Evolutionary conservation across 2,888 invertebrate genomes (phyloP).

Genomic region (Danaus chrysippus): DNA sequence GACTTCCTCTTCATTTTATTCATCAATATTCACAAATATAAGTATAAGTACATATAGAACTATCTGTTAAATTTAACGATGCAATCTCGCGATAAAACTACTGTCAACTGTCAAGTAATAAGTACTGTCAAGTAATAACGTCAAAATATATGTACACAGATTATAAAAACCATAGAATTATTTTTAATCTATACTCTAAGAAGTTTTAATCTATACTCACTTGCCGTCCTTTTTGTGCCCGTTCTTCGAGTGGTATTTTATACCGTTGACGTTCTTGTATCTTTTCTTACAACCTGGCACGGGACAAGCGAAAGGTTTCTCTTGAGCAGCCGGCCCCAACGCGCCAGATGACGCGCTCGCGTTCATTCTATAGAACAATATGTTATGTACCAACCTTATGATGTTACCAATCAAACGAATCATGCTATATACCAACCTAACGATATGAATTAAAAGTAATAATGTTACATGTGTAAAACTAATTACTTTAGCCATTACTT

Average conservation of each 20-base stretch:
- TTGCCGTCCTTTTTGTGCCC: constrained; percentile 91
- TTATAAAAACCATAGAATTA: background rate
- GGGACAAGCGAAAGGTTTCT: constrained; percentile 91
- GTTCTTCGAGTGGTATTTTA: constrained; percentile 93
- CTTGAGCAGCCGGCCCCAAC: constrained; percentile 71
- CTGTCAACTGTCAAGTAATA: background rate
- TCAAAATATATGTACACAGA: background rate
- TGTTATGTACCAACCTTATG: no score
- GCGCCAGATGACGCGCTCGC: constrained; percentile 56
- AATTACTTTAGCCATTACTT: no score
- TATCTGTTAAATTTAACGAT: no score
- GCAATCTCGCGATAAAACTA: no score
- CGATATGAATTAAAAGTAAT: no score
- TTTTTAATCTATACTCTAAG: constrained; percentile 55
- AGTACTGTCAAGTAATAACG: no score
- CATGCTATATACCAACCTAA: no score
- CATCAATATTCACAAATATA: no score
- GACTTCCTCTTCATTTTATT: no score
- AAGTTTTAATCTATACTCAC: constrained; percentile 72
- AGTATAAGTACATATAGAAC: no score
- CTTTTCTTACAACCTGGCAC: constrained; percentile 92
- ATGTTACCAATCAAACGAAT: no score
- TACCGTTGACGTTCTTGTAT: constrained; percentile 93
- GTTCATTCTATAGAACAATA: constrained; percentile 45
- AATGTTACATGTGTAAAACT: no score